Base-by-base conservation (phyloP, 2,113 vertebrate species). In the Nymphicus hollandicus region DNA sequence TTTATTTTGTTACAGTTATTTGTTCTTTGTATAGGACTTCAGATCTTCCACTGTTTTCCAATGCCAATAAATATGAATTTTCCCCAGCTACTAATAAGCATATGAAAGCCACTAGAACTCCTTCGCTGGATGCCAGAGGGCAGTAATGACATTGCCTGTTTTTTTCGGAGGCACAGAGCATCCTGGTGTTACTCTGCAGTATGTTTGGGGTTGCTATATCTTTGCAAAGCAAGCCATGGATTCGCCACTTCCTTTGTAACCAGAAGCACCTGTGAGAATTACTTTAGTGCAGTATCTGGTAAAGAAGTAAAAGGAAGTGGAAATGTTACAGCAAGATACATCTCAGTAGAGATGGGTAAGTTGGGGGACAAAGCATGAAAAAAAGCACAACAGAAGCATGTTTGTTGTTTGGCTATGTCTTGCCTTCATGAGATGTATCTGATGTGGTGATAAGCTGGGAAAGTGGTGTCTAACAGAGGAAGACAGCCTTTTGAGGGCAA, bases 331-430 rank as follows among this genome's bases (percentile, higher is more conserved):
- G 77, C 31, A 70, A 77, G 46, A 52, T 66, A 13, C 60, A n/a
- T 19, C 9, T 60, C 25, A 11, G 14, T 46, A n/a, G 56, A 17
- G 19, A 24, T 8, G 4, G 16, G 6, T 56, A 78, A 47, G n/a
- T 33, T 76, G 60, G 31, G 64, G 8, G 3, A 28, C 8, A 41
- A 9, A 3, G 11, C 1, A 0, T 31, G 65, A 58, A 27, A 46
- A 80, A 79, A 88, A n/a, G 13, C 19, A 29, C 0, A 0, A 37
- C 11, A 44, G 43, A 72, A 73, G 44, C 31, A 53, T 17, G 53
- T 80, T 19, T 8, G 15, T 25, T 17, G 3, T 72, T 92, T 86
- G 17, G 17, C 17, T 20, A 22, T 65, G 20, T 31, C 22, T 35
- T 72, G 6, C 8, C 6, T 78, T 6, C 4, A 2, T 24, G 65